Evolutionary conservation across 1,140 invertebrate species (phyloP), one percentile per base, ranked within the genome.

Genomic region (Harpegnathos saltator): DNA sequence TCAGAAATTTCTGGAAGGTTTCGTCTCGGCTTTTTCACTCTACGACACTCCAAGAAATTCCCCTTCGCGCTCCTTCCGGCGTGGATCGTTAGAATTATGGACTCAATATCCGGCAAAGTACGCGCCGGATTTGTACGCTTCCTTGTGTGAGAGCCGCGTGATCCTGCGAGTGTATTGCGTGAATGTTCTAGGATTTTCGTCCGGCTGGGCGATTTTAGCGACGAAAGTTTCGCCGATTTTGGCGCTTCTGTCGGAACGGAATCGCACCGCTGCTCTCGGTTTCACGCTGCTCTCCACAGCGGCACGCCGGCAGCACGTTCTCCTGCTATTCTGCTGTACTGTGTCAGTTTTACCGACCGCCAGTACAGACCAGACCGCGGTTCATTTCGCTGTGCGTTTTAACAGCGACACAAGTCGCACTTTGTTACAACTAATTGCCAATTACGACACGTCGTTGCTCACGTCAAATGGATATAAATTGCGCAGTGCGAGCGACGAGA

Each of bases 361-460:
- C 75, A 80, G 65, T 71, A 80, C n/a, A n/a, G n/a, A n/a, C 38
- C 63, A 59, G 33, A 58, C 48, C 17, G 24, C 29, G 22, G 12
- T 14, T 52, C 33, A 24, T 44, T 44, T 11, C 9, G 14, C 48
- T 66, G 29, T 56, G 61, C 44, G 38, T 77, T 77, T 77, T 66
- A 75, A 33, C 74, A 38, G 9, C 50, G 22, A n/a, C 61, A 14
- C 63, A 77, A 77, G 61, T 54, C 29, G 62, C 62, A 77, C 65
- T 58, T 80, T 80, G 75, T 80, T 77, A 77, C 9, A 77, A 33
- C 75, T 71, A 80, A 80, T 80, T 80, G 33, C 33, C 75, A 80
- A 69, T 80, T 80, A 80, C 33, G 33, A 58, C 65, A 59, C 52
- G 65, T 69, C 26, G 62, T 19, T 69, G 24, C 54, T 80, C 52